These are phyloP conservation scores for Ascaphus truei DNA, from an alignment of 2,113 vertebrate species.

Conservation along the genomic window DNA sequence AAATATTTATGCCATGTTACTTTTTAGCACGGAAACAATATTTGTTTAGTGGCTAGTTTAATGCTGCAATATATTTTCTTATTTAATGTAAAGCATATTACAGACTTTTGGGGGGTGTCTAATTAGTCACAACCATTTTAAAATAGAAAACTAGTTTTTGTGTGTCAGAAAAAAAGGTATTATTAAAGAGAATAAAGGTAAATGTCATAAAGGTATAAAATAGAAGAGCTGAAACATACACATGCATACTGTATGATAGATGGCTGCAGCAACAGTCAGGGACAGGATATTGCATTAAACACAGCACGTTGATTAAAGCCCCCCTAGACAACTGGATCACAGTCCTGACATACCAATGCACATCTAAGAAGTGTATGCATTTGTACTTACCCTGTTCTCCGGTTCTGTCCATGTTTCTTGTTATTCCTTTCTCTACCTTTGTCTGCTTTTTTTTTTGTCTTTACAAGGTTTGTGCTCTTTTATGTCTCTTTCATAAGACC, in stretches of 20 bases:
- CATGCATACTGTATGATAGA: slow-evolving; percentile 1
- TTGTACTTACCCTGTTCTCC: slow-evolving; percentile 67
- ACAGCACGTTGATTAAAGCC: slow-evolving; percentile 62
- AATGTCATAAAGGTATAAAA: slow-evolving; percentile 37
- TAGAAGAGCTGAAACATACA: slow-evolving; percentile 39
- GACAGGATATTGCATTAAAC: slow-evolving; percentile 59
- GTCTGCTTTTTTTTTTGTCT: slow-evolving; percentile 40
- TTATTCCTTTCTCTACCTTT: slow-evolving; percentile 32
- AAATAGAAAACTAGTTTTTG: slow-evolving; percentile 42
- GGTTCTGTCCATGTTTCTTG: slow-evolving; percentile 37
- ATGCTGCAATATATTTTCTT: no score
- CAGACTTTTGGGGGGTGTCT: no score
- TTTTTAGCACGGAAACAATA: no score
- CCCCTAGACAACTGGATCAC: slow-evolving; percentile 63
- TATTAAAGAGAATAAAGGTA: slow-evolving; percentile 36
- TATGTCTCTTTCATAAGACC: slow-evolving; percentile 41
- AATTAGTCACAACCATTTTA: no score
- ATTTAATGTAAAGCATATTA: no score
- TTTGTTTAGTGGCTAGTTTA: no score
- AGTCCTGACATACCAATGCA: slow-evolving; percentile 43
- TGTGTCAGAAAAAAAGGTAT: slow-evolving; percentile 38
- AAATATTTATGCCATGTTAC: no score
- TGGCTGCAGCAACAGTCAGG: slow-evolving; percentile 54
- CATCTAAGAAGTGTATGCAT: slow-evolving; percentile 51
- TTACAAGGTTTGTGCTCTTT: slow-evolving; percentile 37